Evolutionary conservation across 2,113 vertebrate genomes (phyloP).

Genomic region (Panthera uncia): DNA sequence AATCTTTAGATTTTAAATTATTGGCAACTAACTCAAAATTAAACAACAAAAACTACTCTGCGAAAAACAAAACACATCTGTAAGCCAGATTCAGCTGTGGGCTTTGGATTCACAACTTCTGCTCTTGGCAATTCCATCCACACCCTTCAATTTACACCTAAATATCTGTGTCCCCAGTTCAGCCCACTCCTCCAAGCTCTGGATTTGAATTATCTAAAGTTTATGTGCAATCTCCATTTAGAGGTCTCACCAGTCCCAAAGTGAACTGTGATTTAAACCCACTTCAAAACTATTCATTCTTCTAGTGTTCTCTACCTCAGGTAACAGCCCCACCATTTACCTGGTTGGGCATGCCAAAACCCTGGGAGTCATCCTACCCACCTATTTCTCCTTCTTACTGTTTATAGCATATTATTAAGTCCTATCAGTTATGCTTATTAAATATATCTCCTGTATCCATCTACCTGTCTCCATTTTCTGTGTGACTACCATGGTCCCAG

Average conservation of each 20-base stretch:
- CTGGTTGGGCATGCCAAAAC: not conserved
- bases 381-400: not conserved
- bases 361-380: not conserved
- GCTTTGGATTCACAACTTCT: conserved; percentile 1
- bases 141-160: not conserved
- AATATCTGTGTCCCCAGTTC: not conserved
- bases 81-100: conserved; percentile 15
- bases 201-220: conserved; percentile 26
- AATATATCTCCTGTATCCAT: not conserved
- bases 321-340: not conserved
- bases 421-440: not conserved
- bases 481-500: not conserved
- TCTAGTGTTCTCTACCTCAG: not conserved
- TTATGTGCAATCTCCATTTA: not conserved
- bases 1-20: conserved; percentile 57
- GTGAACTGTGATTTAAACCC: conserved; percentile 40
- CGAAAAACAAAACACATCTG: conserved; percentile 55
- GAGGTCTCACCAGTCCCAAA: not conserved
- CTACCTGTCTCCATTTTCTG: not conserved
- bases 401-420: not conserved
- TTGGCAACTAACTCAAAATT: conserved; percentile 37
- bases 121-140: not conserved
- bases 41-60: conserved; percentile 22
- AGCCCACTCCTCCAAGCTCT: not conserved
- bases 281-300: conserved; percentile 20